Evolutionary conservation across 2,888 invertebrate species (phyloP), one percentile per base, ranked within the genome.

Genomic region (Leptinotarsa peninsularis): DNA sequence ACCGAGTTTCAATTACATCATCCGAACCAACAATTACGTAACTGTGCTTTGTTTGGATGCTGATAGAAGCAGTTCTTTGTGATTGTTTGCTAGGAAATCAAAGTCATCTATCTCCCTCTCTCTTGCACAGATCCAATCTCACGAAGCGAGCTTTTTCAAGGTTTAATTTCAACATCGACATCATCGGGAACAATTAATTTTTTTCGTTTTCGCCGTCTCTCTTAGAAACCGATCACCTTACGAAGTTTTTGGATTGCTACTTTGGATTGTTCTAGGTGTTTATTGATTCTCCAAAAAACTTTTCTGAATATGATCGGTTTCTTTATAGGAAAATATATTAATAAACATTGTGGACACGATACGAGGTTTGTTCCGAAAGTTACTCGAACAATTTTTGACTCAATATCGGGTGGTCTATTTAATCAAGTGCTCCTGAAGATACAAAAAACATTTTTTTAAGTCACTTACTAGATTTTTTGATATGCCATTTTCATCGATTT

Each of bases 21-120:
- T 43, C 63, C 63, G 63, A 33, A 63, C 17, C 63, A 63, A 63
- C 15, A 43, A 63, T 63, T 63, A 63, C 43, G 63, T 63, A 63
- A 63, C 63, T 63, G 63, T 63, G 63, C 63, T 63, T 63, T 63
- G 63, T 63, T 63, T 63, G 63, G 63, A 63, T 63, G 63, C 63
- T 63, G 63, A 63, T 63, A 33, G 63, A 63, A 63, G 63, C 63
- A 63, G 33, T 33, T 63, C 63, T 63, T 63, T 63, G 63, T 63
- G 63, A 63, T 63, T 63, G 63, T 63, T 63, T 63, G 63, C 63
- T 63, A 63, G 63, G 63, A 63, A 63, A 63, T 63, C 63, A n/a
- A 63, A 63, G 63, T 63, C 63, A 63, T 63, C 33, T 63, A 33
- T 33, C 33, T 63, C 1, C n/a, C n/a, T 43, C 63, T 63, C 43